Base-by-base conservation (phyloP, 2,888 invertebrate species). In the Spicauda simplicius region DNA sequence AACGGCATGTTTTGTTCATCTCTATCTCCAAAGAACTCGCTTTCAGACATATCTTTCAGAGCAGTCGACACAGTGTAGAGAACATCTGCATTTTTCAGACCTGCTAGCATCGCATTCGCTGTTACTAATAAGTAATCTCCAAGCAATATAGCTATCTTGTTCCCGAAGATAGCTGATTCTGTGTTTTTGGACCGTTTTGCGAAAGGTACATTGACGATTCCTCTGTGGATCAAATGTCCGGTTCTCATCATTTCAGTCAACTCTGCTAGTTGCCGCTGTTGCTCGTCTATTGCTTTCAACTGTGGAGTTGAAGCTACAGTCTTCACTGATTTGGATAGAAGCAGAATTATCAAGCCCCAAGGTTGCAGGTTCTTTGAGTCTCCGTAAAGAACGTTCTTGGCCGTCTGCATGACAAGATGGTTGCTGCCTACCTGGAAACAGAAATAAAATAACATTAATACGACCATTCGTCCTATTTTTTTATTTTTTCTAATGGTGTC, bases 181-280 rank as follows among this genome's bases (percentile, higher is more conserved):
- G 94, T 93, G 70, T 94, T 94, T 37, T 94, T 93, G 0, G 94
- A 90, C 57, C 95, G 89, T 58, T 94, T 91, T 59, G 95, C 93
- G 20, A 88, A 88, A 0, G 93, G 90, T 0, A 93, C 91, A 57
- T 93, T 93, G 1, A 93, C 87, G 0, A 93, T 90, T 0, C 93
- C 96, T 83, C 95, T 95, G 80, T 98, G 98, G 1, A 98, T 96
- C 25, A 97, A 89, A 80, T 97, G 96, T 25, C 97, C 97, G 0
- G 97, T 97, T 77, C 97, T 93, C 73, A 98, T 97, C 96, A 98
- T 97, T 89, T 98, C 98, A 0, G 96, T 97, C 0, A 97, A 95
- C 89, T 98, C 93, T 0, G 93, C 93, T 0, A 93, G 73, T 0
- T 86, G 82, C 73, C 92, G 77, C 11, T 91, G 95, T 20, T 86